phyloP scores from a whole-genome alignment of 2,113 vertebrate genomes.

The Cairina moschata region DNA sequence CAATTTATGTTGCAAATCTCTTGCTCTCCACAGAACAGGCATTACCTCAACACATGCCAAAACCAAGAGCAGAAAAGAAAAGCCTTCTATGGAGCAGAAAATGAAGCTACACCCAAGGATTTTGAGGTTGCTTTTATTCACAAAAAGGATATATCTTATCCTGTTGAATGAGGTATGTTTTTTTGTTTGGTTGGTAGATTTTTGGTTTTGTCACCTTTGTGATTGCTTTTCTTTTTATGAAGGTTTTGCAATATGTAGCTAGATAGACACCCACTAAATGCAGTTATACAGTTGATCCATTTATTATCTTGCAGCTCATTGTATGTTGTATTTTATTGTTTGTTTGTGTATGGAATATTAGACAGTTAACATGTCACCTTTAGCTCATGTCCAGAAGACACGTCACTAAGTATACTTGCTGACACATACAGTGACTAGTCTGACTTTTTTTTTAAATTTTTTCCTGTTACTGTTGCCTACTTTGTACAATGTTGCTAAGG shows the following conservation, averaged over 20 bases:
- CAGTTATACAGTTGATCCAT: neutral
- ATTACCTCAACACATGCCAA: neutral
- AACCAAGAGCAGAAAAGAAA: neutral
- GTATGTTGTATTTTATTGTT: neutral
- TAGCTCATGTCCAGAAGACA: neutral
- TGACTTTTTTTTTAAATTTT: neutral
- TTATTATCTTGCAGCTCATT: neutral
- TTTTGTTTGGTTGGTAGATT: neutral
- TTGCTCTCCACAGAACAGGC: neutral
- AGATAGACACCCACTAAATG: neutral
- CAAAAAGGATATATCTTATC: rapidly evolving
- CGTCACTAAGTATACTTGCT: rapidly evolving
- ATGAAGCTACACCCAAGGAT: neutral
- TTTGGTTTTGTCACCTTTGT: neutral
- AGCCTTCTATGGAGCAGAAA: neutral
- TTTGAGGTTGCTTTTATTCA: neutral
- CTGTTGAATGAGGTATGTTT: neutral
- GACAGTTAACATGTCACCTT: neutral
- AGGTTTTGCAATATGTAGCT: neutral
- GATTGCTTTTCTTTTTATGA: neutral
- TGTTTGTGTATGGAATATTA: neutral
- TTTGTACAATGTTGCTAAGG: neutral
- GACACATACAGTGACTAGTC: neutral
- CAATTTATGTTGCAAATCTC: neutral
- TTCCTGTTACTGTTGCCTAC: neutral